Conservation (phyloP, 2,797 vertebrate species). For the Gambelia wislizenii region DNA sequence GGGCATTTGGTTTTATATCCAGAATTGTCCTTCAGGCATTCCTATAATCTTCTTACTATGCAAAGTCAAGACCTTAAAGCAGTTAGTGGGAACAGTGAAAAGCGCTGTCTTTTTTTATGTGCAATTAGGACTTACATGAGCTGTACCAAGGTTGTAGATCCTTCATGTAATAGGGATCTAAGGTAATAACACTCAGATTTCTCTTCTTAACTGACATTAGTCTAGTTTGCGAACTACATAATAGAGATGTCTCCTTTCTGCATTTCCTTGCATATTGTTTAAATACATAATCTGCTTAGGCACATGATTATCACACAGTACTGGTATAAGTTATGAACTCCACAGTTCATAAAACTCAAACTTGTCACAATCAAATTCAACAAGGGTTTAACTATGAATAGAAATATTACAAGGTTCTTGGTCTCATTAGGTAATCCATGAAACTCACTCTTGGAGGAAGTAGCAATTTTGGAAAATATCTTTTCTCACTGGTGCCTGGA, state of each 20-base stretch:
- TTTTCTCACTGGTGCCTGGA: background rate
- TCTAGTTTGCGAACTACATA: constrained; percentile 15
- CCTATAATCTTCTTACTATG: constrained; percentile 80
- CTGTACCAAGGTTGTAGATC: constrained; percentile 65
- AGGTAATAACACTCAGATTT: constrained; percentile 68
- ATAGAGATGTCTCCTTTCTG: background rate
- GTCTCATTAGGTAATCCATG: constrained; percentile 5
- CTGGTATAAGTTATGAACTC: background rate
- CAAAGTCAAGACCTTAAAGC: constrained; percentile 80
- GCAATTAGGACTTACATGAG: constrained; percentile 44
- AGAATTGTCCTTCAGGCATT: constrained; percentile 80
- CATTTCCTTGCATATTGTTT: constrained; percentile 5
- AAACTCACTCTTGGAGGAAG: background rate
- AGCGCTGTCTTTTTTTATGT: constrained; percentile 71
- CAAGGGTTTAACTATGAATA: background rate
- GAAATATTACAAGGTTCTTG: background rate
- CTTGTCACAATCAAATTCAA: background rate
- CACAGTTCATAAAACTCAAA: too few species aligned
- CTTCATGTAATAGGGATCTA: constrained; percentile 73
- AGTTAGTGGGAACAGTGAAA: constrained; percentile 68
- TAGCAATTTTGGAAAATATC: background rate
- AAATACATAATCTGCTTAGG: background rate
- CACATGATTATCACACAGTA: constrained; percentile 1
- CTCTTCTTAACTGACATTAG: constrained; percentile 51
- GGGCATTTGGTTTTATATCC: constrained; percentile 75